A percentile compares a stretch with the other conserved stretches of the same genome.
Evolutionary conservation across 2,113 vertebrate genomes (phyloP).

Genomic region (Odontesthes bonariensis): DNA sequence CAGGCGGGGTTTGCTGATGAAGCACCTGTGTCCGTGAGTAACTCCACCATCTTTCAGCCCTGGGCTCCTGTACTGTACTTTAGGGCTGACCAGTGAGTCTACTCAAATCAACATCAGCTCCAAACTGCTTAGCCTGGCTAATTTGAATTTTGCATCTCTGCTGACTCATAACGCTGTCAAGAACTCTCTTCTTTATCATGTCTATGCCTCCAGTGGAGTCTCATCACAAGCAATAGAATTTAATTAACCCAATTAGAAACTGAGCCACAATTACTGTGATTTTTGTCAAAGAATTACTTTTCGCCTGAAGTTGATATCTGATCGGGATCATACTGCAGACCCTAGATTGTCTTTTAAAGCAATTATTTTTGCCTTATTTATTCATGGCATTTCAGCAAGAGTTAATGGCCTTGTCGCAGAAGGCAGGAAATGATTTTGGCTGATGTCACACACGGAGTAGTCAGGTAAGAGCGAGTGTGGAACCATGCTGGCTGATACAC

Average conservation of each 20-base stretch:
- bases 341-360: conserved; percentile 40
- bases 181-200: conserved; percentile 76
- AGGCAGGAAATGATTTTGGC: conserved; percentile 55
- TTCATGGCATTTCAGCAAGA: conserved; percentile 48
- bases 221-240: conserved; percentile 65
- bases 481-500: conserved; percentile 13
- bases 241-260: conserved; percentile 68
- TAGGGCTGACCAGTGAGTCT: conserved; percentile 73
- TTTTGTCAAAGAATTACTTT: conserved; percentile 67
- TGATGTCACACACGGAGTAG: conserved; percentile 44
- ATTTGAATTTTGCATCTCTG: conserved; percentile 80
- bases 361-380: conserved; percentile 52
- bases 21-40: conserved; percentile 70
- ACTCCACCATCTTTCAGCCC: conserved; percentile 56
- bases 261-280: conserved; percentile 53
- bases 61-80: conserved; percentile 65
- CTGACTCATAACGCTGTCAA: conserved; percentile 81
- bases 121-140: conserved; percentile 79
- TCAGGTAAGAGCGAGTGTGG: conserved; percentile 47
- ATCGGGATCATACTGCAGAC: conserved; percentile 38
- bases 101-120: conserved; percentile 75
- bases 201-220: conserved; percentile 61
- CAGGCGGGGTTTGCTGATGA: conserved; percentile 68
- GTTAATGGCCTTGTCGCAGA: conserved; percentile 53
- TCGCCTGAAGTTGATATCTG: conserved; percentile 55